Evolutionary conservation across 2,797 vertebrate genomes (phyloP), one percentile per base, ranked within the genome.

Genomic region (Galaxias olidus): DNA sequence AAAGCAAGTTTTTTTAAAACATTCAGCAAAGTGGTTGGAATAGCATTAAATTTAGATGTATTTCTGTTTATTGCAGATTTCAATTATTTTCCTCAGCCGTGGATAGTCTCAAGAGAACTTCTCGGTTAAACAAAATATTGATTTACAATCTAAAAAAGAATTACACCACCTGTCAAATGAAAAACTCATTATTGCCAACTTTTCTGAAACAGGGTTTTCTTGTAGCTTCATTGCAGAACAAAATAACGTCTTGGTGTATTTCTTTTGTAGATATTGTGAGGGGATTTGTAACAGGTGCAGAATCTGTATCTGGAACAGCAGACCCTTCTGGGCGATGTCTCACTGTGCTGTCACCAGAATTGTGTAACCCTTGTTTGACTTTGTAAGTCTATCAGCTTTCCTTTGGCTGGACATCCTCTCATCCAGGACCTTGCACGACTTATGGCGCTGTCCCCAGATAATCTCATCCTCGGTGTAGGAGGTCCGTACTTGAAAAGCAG

Each of bases 401-500:
- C 17, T 49, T 20, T 49, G 47, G 11, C 41, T 41, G 17, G 20
- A 50, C 11, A 9, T 14, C 15, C 20, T 45, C 56, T 61, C 6
- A 8, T 42, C 14, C 19, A 9, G 13, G 47, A 12, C 8, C 58
- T 48, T 30, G 43, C 8, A 12, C 45, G 17, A 59, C 45, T 59
- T 46, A 14, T 12, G n/a, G 46, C n/a, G 10, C 14, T 61, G 58
- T 60, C 19, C 58, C 58, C 45, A 60, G 20, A 48, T 8, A 20
- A 60, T 48, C 45, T 60, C 58, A 48, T 60, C 58, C 19, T 60
- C 18, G 4, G 58, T 60, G 58, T 60, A 60, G 19, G 45, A 60
- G 58, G 58, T 60, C 45, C 42, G 30, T 19, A 40, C 45, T 30
- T 19, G 9, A 19, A 60, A 60, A 18, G 45, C 19, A n/a, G 18